Conservation (phyloP, 2,113 vertebrate species). For the Rhipidura dahli region DNA sequence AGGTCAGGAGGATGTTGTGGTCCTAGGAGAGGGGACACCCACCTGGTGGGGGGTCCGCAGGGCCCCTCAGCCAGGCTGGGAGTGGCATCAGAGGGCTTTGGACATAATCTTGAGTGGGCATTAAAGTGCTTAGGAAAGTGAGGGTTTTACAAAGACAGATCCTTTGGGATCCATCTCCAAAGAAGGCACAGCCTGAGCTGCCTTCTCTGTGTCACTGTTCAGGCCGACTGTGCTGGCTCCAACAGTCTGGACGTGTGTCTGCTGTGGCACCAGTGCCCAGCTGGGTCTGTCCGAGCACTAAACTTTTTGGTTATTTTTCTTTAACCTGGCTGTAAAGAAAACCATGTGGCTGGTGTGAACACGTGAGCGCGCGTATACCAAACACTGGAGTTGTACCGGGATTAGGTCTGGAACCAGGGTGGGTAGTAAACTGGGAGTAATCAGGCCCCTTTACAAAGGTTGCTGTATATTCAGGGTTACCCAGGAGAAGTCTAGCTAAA, state of each 20-base stretch:
- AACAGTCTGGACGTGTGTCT: rapidly evolving
- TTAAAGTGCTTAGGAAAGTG: not conserved
- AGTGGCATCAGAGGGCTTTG: not conserved
- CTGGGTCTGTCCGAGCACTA: not conserved
- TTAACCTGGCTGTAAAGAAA: not conserved
- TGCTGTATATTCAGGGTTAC: not conserved
- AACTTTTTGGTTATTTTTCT: not conserved
- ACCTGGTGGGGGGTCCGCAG: not conserved
- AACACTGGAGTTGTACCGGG: not conserved
- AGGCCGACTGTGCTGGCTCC: not conserved
- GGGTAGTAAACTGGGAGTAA: not conserved
- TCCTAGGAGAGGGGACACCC: not conserved
- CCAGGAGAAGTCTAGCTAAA: slow-evolving; percentile 21
- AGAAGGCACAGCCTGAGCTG: not conserved
- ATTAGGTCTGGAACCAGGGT: not conserved
- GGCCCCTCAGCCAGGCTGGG: not conserved
- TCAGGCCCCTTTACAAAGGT: not conserved
- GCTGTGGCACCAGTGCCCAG: not conserved
- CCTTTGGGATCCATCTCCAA: rapidly evolving
- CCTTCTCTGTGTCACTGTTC: not conserved
- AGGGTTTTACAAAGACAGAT: not conserved
- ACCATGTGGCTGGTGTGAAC: not conserved
- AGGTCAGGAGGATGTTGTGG: not conserved
- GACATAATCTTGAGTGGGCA: rapidly evolving
- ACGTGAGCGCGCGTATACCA: rapidly evolving